Percentiles rank a stretch among this genome's conserved stretches.
phyloP scores from a whole-genome alignment of 2,888 invertebrate species.

The Nemotelus nigrinus region DNA sequence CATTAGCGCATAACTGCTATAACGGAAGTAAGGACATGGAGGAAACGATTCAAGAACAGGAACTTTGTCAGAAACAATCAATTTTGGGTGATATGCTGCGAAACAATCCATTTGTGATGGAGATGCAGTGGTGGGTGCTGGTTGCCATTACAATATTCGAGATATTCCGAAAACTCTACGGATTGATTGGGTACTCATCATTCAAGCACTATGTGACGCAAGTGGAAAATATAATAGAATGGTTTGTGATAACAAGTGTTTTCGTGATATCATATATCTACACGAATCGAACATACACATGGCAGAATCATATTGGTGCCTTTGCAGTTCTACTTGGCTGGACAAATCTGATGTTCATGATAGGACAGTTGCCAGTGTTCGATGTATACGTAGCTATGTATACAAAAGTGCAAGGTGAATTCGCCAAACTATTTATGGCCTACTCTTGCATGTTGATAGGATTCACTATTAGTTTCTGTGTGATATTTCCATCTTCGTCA shows the following conservation, averaged over 20 bases:
- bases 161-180: slow-evolving; percentile 82
- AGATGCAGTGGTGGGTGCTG: slow-evolving; percentile 85
- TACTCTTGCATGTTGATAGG: slow-evolving; percentile 87
- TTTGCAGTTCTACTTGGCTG: slow-evolving; percentile 87
- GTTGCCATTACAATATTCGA: slow-evolving; percentile 83
- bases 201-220: slow-evolving; percentile 84
- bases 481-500: slow-evolving; percentile 84
- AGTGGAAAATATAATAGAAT: slow-evolving; percentile 86
- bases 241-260: slow-evolving; percentile 86
- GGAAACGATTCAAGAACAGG: slow-evolving; percentile 76
- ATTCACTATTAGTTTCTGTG: slow-evolving; percentile 88
- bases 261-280: slow-evolving; percentile 85
- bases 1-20: slow-evolving; percentile 85
- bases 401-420: slow-evolving; percentile 86
- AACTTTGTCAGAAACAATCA: slow-evolving; percentile 81
- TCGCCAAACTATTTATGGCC: slow-evolving; percentile 85
- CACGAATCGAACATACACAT: slow-evolving; percentile 79
- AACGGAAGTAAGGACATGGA: slow-evolving; percentile 82
- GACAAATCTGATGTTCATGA: slow-evolving; percentile 92
- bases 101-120: slow-evolving; percentile 79
- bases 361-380: slow-evolving; percentile 87
- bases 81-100: slow-evolving; percentile 79
- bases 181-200: slow-evolving; percentile 83
- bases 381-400: slow-evolving; percentile 93
- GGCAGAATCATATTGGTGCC: slow-evolving; percentile 89